Base-by-base conservation (phyloP, 2,113 vertebrate genomes). In the Semnopithecus entellus region DNA sequence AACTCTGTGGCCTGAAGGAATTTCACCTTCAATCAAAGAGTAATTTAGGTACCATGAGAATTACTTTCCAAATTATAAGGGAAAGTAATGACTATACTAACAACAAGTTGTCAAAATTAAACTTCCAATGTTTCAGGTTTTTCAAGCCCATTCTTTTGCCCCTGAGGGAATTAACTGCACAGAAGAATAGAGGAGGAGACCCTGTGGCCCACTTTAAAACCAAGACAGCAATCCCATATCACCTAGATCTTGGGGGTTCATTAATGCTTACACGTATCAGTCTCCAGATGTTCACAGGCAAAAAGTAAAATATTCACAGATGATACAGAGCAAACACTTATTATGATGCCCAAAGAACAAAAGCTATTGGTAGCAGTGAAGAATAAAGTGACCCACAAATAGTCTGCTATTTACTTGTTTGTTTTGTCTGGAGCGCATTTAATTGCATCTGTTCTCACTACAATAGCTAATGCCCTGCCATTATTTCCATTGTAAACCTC, bases 401-500 rank as follows among this genome's bases (percentile, higher is more conserved):
- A 90, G 59, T 50, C 38, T 75, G 86, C 1, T n/a, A 81, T 93
- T 96, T 50, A 27, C 76, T 92, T 94, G 95, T 98, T 97, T 96
- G 95, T 96, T 98, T 98, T 97, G 92, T 97, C 97, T 98, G 12
- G 95, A 94, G 96, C 91, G 87, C 83, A 91, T 66, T 80, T 92
- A 96, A 89, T 22, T 68, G 97, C 97, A 97, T 97, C 96, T 98
- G 88, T 96, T 93, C 94, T 76, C 82, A 94, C 87, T 95, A 79
- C 93, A 52, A 9, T 59, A n/a, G 25, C 64, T 85, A 86, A 96
- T 68, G 81, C 5, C 1, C 43, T 83, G 89, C 92, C 78, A 87
- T 96, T 64, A 84, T 95, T 98, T 97, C 96, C 96, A 75, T 95
- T 88, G 61, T 10, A 87, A 87, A 82, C 89, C 52, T 38, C 81